These are phyloP conservation scores for Bellardia bayeri DNA, from an alignment of 2,888 invertebrate genomes.

Conservation along the genomic window DNA sequence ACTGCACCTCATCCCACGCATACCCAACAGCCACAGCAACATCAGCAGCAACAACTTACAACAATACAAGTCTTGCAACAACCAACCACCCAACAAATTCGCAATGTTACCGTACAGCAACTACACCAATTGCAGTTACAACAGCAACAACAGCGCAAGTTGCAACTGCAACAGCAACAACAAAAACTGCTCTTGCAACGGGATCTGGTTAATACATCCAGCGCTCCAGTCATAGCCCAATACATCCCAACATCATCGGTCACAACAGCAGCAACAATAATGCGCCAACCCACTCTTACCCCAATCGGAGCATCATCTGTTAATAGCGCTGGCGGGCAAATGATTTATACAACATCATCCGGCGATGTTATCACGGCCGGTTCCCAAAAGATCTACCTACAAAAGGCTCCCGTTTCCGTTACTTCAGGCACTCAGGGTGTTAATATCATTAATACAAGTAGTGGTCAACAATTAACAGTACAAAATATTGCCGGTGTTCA, in stretches of 20 bases:
- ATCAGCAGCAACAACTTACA: conserved; percentile 74
- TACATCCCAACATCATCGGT: conserved; percentile 73
- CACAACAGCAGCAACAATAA: conserved; percentile 74
- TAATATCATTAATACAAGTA: conserved; percentile 80
- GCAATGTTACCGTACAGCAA: conserved; percentile 79
- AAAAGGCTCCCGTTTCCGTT: conserved; percentile 78
- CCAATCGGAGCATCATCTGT: conserved; percentile 78
- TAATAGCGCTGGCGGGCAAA: conserved; percentile 78
- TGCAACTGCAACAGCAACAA: conserved; percentile 76
- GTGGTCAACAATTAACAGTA: conserved; percentile 81
- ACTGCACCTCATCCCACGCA: conserved; percentile 76
- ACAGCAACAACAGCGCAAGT: conserved; percentile 75
- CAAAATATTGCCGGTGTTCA: conserved; percentile 80
- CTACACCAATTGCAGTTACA: conserved; percentile 74
- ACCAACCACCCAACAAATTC: conserved; percentile 65
- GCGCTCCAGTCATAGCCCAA: conserved; percentile 78
- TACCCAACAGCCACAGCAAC: conserved; percentile 71
- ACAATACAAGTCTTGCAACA: conserved; percentile 77
- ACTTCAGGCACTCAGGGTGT: conserved; percentile 76
- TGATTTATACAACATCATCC: conserved; percentile 81
- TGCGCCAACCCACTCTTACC: conserved; percentile 78
- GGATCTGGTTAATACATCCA: conserved; percentile 75
- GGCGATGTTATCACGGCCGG: conserved; percentile 75
- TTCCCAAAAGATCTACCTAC: conserved; percentile 80
- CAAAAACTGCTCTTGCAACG: conserved; percentile 80